phyloP scores from a whole-genome alignment of 37 sponge, comb jelly and placozoan species.

The Amphimedon queenslandica region DNA sequence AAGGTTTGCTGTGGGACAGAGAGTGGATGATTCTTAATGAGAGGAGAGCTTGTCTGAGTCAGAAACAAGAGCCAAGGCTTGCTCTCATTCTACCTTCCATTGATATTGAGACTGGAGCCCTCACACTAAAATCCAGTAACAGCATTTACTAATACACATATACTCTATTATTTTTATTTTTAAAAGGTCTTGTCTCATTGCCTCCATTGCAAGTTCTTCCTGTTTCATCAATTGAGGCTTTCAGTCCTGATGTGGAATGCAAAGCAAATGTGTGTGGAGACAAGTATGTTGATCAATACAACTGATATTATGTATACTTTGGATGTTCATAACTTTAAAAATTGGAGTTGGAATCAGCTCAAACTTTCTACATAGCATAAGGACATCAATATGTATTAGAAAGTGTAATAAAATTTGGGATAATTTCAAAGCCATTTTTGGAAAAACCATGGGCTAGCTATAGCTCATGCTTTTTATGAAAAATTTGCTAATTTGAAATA shows the following conservation, averaged over 20 bases:
- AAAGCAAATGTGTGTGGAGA: slow-evolving; percentile 49
- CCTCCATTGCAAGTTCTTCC: neutral
- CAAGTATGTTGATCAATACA: slow-evolving; percentile 9
- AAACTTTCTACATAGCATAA: too few species aligned
- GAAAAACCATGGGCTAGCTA: too few species aligned
- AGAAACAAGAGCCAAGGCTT: slow-evolving; percentile 73
- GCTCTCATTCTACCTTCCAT: slow-evolving; percentile 54
- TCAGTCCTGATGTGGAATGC: slow-evolving; percentile 3
- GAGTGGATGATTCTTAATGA: slow-evolving; percentile 76
- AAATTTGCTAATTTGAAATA: too few species aligned
- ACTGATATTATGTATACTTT: too few species aligned
- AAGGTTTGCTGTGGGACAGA: slow-evolving; percentile 80
- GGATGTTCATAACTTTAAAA: too few species aligned
- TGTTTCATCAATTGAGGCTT: neutral
- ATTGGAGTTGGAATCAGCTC: too few species aligned
- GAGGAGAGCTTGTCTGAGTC: slow-evolving; percentile 45
- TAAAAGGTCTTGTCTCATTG: neutral
- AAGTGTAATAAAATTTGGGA: too few species aligned
- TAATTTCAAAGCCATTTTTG: too few species aligned
- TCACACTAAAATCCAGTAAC: too few species aligned
- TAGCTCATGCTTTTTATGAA: too few species aligned
- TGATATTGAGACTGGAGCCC: slow-evolving; percentile 31
- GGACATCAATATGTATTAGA: too few species aligned
- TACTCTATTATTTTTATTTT: neutral
- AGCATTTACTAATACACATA: slow-evolving; percentile 6